Evolutionary conservation across 2,113 vertebrate genomes (phyloP), one percentile per base, ranked within the genome.

Genomic region (Piprites chloris): DNA sequence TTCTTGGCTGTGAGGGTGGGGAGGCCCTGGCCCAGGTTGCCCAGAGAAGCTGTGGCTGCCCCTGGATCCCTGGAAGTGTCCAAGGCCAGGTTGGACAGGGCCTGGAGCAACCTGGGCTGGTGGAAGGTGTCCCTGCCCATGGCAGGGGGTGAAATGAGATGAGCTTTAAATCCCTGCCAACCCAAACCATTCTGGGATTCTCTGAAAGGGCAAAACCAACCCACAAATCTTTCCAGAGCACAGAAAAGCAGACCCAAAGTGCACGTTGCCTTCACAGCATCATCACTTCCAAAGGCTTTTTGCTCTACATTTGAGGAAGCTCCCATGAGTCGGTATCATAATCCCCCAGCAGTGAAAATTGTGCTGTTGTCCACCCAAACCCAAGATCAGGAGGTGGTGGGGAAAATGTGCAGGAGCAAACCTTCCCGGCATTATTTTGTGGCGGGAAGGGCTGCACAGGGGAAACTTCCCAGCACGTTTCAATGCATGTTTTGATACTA

Each of bases 81-180:
- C 42, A 27, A 73, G 76, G 59, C 37, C 68, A 50, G 68, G 32
- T 0, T 77, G 55, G 63, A 68, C 13, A 2, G 63, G 27, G 55
- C 63, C 61, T 10, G 76, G 86, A 74, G 33, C 77, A 28, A 5
- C 44, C 61, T 74, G 86, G 52, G 50, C 50, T 0, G 12, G 86
- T 59, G 77, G 87, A 0, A 82, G 28, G 39, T 39, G 61, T 61
- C 53, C 61, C 39, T 46, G 32, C 7, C 12, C 17, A 1, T 50
- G 44, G 50, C 24, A 37, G 21, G 30, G 23, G 17, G 17, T 12
- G 4, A 26, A 0, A 6, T 0, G 0, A 5, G 39, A 8, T 68
- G n/a, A 0, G 2, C 4, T 55, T 41, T 41, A 4, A 46, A 2
- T n/a, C 13, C 39, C 5, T 53, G 39, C 6, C 4, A 18, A n/a